Percentiles rank a stretch among this genome's conserved stretches.
phyloP scores from a whole-genome alignment of 1,140 invertebrate species.

The Cotesia chilonis region DNA sequence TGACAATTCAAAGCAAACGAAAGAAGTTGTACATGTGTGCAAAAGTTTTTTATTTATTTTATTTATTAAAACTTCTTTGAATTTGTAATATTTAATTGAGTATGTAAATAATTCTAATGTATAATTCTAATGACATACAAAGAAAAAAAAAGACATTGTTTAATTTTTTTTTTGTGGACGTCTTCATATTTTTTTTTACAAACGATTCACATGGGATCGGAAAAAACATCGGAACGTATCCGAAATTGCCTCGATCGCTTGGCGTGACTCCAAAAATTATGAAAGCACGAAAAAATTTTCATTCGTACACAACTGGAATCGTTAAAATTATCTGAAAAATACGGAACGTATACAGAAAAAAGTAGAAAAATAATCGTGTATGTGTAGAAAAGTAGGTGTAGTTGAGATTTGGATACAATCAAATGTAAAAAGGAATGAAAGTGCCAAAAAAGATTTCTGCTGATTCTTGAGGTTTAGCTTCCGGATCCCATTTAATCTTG shows the following conservation, averaged over 20 bases:
- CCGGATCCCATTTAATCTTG: constrained; percentile 26
- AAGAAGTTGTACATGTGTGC: neutral
- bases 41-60: no score
- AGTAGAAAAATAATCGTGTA: neutral
- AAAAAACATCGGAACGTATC: constrained; percentile 5
- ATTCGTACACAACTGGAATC: neutral
- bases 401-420: constrained; percentile 1
- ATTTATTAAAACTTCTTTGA: no score
- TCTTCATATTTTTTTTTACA: neutral
- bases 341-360: neutral
- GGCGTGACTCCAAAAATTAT: constrained; percentile 8
- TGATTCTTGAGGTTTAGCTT: neutral
- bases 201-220: neutral
- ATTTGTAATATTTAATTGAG: neutral
- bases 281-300: neutral
- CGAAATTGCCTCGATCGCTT: neutral
- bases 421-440: constrained; percentile 6
- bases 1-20: constrained; percentile 14
- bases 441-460: constrained; percentile 8
- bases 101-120: neutral
- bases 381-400: neutral
- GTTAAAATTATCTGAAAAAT: no score
- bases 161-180: neutral
- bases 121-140: neutral
- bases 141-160: neutral